Evolutionary conservation across 2,888 invertebrate genomes (phyloP), one percentile per base, ranked within the genome.

Genomic region (Hyppa rectilinea): DNA sequence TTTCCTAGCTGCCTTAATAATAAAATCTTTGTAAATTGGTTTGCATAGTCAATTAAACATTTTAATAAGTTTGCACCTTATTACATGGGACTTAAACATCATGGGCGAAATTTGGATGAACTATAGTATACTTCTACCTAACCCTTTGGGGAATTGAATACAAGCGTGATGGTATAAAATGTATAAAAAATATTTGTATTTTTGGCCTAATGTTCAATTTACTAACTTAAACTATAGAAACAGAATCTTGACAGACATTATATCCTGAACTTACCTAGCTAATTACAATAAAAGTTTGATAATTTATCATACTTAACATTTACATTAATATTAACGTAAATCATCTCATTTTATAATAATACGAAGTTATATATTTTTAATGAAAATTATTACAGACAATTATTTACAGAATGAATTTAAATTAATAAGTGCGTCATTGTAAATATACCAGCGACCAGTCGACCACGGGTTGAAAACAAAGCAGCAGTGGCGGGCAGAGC

Each of bases 281-380:
- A 66, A 63, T 29, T 63, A 76, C 17, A 61, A 63, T 2, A 12
- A 59, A 68, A 31, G 67, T 65, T 83, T 91, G 91, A 91, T 91
- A 91, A 91, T 91, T 91, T 91, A 93, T 93, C 93, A 92, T 93
- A 93, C 92, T 78, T 84, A 85, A 71, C 60, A 88, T 88, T 92
- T 89, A 90, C 87, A 85, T 87, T 81, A 74, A 45, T 76, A 52
- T 49, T 75, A 87, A 88, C 84, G 88, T 89, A 88, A 88, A 87
- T 80, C 36, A 83, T 80, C 71, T 82, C 70, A 59, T 79, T 75
- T 71, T 29, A 58, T 43, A 45, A 70, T 70, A 79, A 74, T 69
- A 81, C 67, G 67, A 79, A 80, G 80, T 83, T 83, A 69, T 85
- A 87, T 82, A 87, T 83, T 59, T 61, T 40, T 50, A 9, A 20